Evolutionary conservation across 1,140 invertebrate species (phyloP), one percentile per base, ranked within the genome.

Genomic region (Drosophila dunni): DNA sequence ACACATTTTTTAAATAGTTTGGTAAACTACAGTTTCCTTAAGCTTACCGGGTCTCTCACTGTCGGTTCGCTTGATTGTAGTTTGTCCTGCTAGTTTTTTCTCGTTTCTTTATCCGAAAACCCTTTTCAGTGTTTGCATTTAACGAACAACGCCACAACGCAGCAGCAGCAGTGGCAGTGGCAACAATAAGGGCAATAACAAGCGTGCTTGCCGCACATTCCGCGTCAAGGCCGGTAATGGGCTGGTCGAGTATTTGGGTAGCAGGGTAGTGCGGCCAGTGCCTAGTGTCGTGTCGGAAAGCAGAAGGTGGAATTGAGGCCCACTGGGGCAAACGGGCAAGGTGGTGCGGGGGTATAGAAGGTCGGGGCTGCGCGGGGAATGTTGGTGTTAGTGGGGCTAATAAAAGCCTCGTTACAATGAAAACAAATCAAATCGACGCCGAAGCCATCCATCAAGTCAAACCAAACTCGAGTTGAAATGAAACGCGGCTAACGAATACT

Each of bases 51-150:
- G 24, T 29, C 4, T 29, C 6, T 29, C 6, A 29, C 24, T 5
- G 24, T 6, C 24, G 24, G 24, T 29, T 29, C 24, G 74, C 68
- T 83, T 78, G 69, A 73, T 85, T 85, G 78, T 72, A 78, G 78
- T 71, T 82, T 24, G 34, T 45, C n/a, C 36, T 45, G 40, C 54
- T 54, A 24, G 36, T 33, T 61, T 60, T 53, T 51, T 24, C 13
- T 68, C 15, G 10, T 64, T 46, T 56, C 20, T 58, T 83, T 51
- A 40, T 80, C 76, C 64, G 69, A 83, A 83, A 89, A 88, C 84
- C 83, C 84, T 83, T 86, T 78, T 88, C 88, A 85, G 84, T 88
- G 83, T 88, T 88, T 88, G 83, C 83, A 88, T 88, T 88, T 88
- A 88, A 88, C 83, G 83, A 89, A 88, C 84, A 88, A 78, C 80